phyloP scores from a whole-genome alignment of 1,140 invertebrate genomes.

The Megathymus violae region DNA sequence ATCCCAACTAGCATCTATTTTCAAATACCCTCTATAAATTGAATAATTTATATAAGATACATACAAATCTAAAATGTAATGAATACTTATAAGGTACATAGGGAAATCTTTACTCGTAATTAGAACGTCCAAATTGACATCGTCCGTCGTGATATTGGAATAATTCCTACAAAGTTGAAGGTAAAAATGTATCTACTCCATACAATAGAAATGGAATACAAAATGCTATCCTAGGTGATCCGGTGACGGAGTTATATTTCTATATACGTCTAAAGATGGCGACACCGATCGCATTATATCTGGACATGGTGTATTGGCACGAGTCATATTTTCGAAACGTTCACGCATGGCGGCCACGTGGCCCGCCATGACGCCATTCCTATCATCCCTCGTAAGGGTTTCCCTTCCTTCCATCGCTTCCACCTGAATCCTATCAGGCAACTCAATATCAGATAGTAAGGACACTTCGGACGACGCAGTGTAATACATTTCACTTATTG shows the following conservation, averaged over 20 bases:
- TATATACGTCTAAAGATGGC: slow-evolving; percentile 64
- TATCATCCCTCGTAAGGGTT: slow-evolving; percentile 39
- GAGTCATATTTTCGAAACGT: slow-evolving; percentile 79
- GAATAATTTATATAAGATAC: no score
- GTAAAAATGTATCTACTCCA: slow-evolving; percentile 1
- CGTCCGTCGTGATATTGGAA: neutral
- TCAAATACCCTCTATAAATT: neutral
- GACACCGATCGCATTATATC: slow-evolving; percentile 59
- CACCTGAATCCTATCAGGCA: slow-evolving; percentile 47
- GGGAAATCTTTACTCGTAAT: slow-evolving; percentile 7
- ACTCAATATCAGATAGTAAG: slow-evolving; percentile 58
- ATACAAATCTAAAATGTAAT: no score
- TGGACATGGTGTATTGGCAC: slow-evolving; percentile 72
- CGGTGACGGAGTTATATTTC: slow-evolving; percentile 63
- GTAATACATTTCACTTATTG: slow-evolving; percentile 70
- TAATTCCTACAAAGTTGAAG: neutral
- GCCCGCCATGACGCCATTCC: slow-evolving; percentile 68
- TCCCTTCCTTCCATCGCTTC: slow-evolving; percentile 41
- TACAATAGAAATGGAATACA: slow-evolving; percentile 13
- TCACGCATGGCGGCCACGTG: slow-evolving; percentile 82
- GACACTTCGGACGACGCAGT: slow-evolving; percentile 68
- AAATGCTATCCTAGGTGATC: slow-evolving; percentile 54
- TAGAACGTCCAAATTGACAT: slow-evolving; percentile 8
- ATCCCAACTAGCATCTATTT: neutral
- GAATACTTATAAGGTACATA: no score